Conservation (phyloP, 2,113 vertebrate species). For the Sardina pilchardus region DNA sequence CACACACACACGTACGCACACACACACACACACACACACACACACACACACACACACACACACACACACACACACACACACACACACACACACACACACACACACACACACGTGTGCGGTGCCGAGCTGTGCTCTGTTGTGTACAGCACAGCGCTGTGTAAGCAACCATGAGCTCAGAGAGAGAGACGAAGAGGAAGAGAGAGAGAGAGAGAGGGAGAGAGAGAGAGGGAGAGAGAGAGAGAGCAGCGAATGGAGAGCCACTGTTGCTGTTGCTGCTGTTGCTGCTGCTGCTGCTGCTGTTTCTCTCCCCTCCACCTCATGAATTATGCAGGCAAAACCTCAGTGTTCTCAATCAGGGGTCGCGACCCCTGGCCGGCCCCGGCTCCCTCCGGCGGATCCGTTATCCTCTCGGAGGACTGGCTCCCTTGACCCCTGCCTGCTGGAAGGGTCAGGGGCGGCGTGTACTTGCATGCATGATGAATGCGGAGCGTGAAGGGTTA, state of each 20-base stretch:
- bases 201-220: no score
- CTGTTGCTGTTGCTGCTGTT: background rate
- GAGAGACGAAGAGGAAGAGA: no score
- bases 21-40: no score
- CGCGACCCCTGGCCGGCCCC: background rate
- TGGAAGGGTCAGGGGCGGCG: background rate
- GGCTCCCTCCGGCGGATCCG: background rate
- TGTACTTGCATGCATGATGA: slow-evolving; percentile 13
- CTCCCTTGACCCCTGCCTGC: slow-evolving; percentile 1
- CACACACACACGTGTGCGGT: no score
- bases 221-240: no score
- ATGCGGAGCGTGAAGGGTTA: background rate
- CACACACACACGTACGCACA: no score
- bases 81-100: no score
- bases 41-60: no score
- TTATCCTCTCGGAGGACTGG: background rate
- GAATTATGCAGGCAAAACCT: background rate
- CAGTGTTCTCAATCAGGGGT: slow-evolving; percentile 6
- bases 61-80: no score
- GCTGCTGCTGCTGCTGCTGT: background rate
- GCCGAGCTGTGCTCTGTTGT: no score
- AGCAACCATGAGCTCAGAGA: background rate
- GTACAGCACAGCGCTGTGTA: background rate
- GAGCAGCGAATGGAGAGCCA: background rate
- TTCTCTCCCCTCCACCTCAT: background rate